phyloP scores from a whole-genome alignment of 2,113 vertebrate species.

The Ctenomys sociabilis region DNA sequence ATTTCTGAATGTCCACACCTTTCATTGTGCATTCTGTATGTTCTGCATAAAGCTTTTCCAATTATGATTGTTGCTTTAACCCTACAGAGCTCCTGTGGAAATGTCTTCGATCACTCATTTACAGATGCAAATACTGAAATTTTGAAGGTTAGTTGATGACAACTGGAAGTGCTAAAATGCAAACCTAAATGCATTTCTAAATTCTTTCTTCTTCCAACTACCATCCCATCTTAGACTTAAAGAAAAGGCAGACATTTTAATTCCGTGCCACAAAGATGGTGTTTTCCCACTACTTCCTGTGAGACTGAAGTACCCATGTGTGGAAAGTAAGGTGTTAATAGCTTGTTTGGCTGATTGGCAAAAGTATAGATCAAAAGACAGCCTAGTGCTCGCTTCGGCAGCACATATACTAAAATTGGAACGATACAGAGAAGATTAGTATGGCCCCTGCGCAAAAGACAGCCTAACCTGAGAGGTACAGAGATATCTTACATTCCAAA shows the following conservation, averaged over 20 bases:
- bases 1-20: conserved; percentile 14
- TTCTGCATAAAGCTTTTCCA: neutral
- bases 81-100: neutral
- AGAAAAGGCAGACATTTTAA: neutral
- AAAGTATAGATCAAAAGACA: neutral
- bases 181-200: neutral
- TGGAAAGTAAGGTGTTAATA: neutral
- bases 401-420: too few relatives aligned
- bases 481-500: neutral
- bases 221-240: neutral
- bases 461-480: neutral
- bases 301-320: neutral
- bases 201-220: neutral
- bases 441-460: too few relatives aligned
- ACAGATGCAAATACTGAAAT: neutral
- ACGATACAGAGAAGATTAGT: too few relatives aligned
- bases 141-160: neutral
- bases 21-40: neutral
- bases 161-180: neutral
- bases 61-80: neutral
- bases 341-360: neutral
- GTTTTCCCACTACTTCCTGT: neutral
- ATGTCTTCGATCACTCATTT: neutral
- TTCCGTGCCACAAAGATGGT: neutral
- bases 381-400: too few relatives aligned